Percentiles rank a stretch among this genome's conserved stretches.
Conservation (phyloP, 2,113 vertebrate genomes). For the Podocnemis expansa region DNA sequence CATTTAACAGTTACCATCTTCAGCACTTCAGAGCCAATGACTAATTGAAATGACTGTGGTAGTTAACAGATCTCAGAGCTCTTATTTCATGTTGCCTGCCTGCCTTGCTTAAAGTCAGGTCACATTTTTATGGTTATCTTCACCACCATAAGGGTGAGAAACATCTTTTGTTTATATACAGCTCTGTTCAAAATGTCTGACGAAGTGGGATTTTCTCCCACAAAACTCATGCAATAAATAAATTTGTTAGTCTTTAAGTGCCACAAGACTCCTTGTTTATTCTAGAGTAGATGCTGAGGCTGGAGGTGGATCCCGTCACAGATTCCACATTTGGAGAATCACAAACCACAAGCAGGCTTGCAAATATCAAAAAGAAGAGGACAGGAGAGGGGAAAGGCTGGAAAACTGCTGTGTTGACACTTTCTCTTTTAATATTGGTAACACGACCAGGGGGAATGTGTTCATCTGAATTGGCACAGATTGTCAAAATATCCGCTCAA, state of each 20-base stretch:
- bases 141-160: too few relatives aligned
- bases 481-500: neutral
- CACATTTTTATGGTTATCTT: neutral
- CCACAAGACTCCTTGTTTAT: too few relatives aligned
- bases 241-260: too few relatives aligned
- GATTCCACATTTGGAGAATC: neutral
- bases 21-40: neutral
- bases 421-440: neutral
- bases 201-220: too few relatives aligned
- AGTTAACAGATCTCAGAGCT: neutral
- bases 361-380: neutral
- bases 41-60: neutral
- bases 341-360: neutral
- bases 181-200: too few relatives aligned
- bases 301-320: neutral
- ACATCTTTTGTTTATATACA: neutral
- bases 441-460: neutral
- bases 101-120: neutral
- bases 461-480: neutral
- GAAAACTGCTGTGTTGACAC: neutral
- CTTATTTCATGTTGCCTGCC: neutral
- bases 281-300: neutral
- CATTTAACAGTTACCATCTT: neutral
- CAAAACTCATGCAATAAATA: too few relatives aligned
- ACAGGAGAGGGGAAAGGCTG: neutral